Base-by-base conservation (phyloP, 2,113 vertebrate genomes). In the Elachura formosa region DNA sequence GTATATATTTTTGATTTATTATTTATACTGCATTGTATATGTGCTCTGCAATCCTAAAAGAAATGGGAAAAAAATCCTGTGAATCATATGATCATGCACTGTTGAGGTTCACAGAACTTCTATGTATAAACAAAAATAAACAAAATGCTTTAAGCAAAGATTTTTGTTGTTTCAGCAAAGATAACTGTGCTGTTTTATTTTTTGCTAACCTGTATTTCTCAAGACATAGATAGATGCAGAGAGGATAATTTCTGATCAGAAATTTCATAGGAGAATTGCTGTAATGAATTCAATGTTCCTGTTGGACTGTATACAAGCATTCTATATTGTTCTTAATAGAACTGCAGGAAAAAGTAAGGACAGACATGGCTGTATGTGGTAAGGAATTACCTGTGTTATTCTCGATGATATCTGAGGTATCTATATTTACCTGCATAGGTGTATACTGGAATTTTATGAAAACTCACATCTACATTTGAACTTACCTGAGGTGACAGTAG, bases 141-240 rank as follows among this genome's bases (percentile, higher is more conserved):
- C 5, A n/a, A 13, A 82, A 49, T 48, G 9, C 19, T 89, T 89
- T 81, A 23, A 55, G 17, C 9, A 81, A 40, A 55, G 7, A 11
- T 40, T 87, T 81, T 78, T 72, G 1, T 23, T 93, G 21, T 20
- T 72, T 55, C 29, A 40, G 29, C 23, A 52, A 38, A 68, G 33
- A 46, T n/a, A 69, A 58, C 1, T 12, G 6, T 0, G 0, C 21
- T 59, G 11, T 5, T 85, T 29, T 25, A 2, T 62, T 58, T 7
- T 91, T 89, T 80, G 20, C 38, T 67, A 8, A 74, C 28, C 38
- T 62, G 3, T 58, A 29, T 89, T 89, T 94, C 56, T 66, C 51
- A 55, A 5, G 33, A 29, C 3, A 9, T 38, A 9, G 3, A 33
- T 12, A 67, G 52, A 59, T 61, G 22, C 41, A 72, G 52, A 75